Evolutionary conservation across 2,888 invertebrate genomes (phyloP).

Genomic region (Synanthedon formicaeformis): DNA sequence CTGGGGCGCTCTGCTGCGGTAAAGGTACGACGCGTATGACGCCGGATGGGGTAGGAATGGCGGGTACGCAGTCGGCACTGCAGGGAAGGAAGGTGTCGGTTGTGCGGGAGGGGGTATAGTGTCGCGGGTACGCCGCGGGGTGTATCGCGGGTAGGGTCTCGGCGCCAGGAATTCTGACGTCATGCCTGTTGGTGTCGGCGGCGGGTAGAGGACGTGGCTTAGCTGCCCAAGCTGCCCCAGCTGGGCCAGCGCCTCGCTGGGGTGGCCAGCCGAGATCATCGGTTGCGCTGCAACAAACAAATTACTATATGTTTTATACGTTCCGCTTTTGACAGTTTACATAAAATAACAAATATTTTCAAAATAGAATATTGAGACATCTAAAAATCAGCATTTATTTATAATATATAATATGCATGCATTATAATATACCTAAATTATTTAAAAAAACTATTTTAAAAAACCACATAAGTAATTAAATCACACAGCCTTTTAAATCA

Average conservation of each 20-base stretch:
- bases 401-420: too few relatives aligned
- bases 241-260: slow-evolving; percentile 74
- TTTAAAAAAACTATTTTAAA: too few relatives aligned
- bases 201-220: slow-evolving; percentile 70
- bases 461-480: too few relatives aligned
- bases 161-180: slow-evolving; percentile 76
- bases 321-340: too few relatives aligned
- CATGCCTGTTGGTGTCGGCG: slow-evolving; percentile 53
- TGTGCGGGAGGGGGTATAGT: slow-evolving; percentile 41
- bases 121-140: slow-evolving; percentile 46
- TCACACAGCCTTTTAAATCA: too few relatives aligned
- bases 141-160: slow-evolving; percentile 70
- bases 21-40: slow-evolving; percentile 53
- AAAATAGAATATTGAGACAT: too few relatives aligned
- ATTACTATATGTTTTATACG: background rate
- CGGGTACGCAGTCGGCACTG: slow-evolving; percentile 45
- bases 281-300: slow-evolving; percentile 58
- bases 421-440: too few relatives aligned
- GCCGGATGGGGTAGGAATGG: slow-evolving; percentile 58
- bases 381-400: too few relatives aligned
- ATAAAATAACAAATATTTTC: too few relatives aligned
- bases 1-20: slow-evolving; percentile 49
- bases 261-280: slow-evolving; percentile 77
- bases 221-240: slow-evolving; percentile 69
- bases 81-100: slow-evolving; percentile 34